A percentile compares a stretch with the other conserved stretches of the same genome.
phyloP scores from a whole-genome alignment of 1,140 invertebrate genomes.

The Frieseomelitta varia region DNA sequence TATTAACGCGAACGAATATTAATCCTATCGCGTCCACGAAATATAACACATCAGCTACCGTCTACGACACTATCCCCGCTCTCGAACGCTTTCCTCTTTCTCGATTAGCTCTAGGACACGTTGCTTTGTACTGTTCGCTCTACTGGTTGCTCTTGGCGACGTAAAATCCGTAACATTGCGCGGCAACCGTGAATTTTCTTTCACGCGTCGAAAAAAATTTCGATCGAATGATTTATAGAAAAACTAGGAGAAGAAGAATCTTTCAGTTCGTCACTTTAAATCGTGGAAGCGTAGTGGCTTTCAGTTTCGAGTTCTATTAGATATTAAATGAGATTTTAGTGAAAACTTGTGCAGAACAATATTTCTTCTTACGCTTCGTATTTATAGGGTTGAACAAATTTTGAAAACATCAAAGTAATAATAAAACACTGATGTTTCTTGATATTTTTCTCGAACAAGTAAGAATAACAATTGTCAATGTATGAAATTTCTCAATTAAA shows the following conservation, averaged over 20 bases:
- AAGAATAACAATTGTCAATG: too few relatives aligned
- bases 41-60: slow-evolving; percentile 16
- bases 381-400: too few relatives aligned
- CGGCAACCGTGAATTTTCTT: slow-evolving; percentile 26
- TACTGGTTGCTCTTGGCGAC: slow-evolving; percentile 68
- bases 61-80: slow-evolving; percentile 21
- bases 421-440: too few relatives aligned
- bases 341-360: not conserved
- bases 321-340: not conserved
- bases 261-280: not conserved
- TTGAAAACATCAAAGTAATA: too few relatives aligned
- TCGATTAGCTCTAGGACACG: slow-evolving; percentile 64
- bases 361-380: too few relatives aligned
- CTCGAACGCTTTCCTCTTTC: slow-evolving; percentile 26
- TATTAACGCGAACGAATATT: slow-evolving; percentile 19
- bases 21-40: slow-evolving; percentile 23
- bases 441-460: too few relatives aligned
- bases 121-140: slow-evolving; percentile 77
- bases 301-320: not conserved
- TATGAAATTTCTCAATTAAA: too few relatives aligned
- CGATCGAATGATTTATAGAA: not conserved
- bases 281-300: not conserved
- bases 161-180: slow-evolving; percentile 54
- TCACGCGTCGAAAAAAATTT: too few relatives aligned
- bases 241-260: too few relatives aligned